Conservation (phyloP, 1,140 invertebrate genomes). For the Aradophagus sp. region DNA sequence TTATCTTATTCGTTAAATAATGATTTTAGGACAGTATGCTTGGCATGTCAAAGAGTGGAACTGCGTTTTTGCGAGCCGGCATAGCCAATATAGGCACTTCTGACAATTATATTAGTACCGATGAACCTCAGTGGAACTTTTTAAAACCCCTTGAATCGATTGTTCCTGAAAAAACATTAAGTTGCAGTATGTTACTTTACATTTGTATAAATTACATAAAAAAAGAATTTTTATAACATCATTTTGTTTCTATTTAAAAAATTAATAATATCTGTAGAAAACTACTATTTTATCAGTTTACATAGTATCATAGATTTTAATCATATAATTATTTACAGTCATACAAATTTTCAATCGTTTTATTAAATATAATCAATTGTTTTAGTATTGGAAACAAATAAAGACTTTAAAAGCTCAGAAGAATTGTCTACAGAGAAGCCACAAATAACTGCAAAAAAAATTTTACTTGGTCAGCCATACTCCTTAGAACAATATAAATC, state of each 20-base stretch:
- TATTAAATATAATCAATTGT: no score
- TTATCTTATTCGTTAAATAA: no score
- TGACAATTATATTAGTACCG: constrained; percentile 57
- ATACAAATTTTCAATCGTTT: no score
- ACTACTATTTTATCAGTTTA: no score
- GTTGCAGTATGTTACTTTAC: constrained; percentile 67
- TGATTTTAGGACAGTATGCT: constrained; percentile 59
- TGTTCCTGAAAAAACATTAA: constrained; percentile 69
- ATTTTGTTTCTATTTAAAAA: no score
- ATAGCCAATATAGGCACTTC: constrained; percentile 61
- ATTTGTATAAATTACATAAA: no score
- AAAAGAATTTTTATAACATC: no score
- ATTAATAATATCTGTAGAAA: no score
- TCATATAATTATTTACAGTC: no score
- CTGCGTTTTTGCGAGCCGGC: constrained; percentile 63
- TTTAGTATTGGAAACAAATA: constrained; percentile 64
- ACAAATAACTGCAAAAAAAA: constrained; percentile 69
- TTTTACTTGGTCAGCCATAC: constrained; percentile 71
- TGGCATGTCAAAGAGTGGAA: constrained; percentile 65
- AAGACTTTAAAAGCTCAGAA: constrained; percentile 56
- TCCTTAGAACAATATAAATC: constrained; percentile 76
- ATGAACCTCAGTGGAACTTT: constrained; percentile 60
- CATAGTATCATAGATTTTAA: no score
- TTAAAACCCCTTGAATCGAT: constrained; percentile 68
- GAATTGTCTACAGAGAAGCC: constrained; percentile 61